Percentiles rank a stretch among this genome's conserved stretches.
These are phyloP conservation scores for Penaeus vannamei DNA, from an alignment of 1,140 invertebrate species.

Conservation along the genomic window DNA sequence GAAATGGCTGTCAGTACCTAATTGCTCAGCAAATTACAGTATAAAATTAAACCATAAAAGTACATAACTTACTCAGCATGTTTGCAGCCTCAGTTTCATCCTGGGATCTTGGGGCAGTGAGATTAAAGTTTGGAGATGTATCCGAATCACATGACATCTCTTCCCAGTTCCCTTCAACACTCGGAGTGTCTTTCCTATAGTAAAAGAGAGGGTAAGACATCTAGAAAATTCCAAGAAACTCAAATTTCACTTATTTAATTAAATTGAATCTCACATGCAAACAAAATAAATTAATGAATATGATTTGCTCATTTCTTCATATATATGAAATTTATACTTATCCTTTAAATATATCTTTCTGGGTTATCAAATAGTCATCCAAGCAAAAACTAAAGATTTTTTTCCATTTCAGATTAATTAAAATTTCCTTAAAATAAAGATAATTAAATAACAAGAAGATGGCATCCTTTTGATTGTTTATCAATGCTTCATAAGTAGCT, in stretches of 20 bases:
- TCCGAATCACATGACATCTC: conserved; percentile 86
- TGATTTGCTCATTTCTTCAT: too few relatives aligned
- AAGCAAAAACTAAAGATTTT: too few relatives aligned
- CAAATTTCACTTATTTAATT: background rate
- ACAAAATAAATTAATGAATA: background rate
- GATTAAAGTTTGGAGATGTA: conserved; percentile 82
- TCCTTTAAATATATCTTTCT: too few relatives aligned
- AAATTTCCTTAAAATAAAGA: too few relatives aligned
- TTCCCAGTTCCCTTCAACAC: conserved; percentile 75
- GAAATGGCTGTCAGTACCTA: too few relatives aligned
- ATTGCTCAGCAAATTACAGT: too few relatives aligned
- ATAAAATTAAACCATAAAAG: background rate
- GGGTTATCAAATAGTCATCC: too few relatives aligned
- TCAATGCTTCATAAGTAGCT: too few relatives aligned
- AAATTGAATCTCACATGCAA: background rate
- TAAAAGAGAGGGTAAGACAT: background rate
- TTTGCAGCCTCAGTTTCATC: conserved; percentile 96
- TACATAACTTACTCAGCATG: conserved; percentile 82
- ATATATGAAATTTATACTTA: too few relatives aligned
- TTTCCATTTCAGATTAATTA: too few relatives aligned
- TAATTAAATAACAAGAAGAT: too few relatives aligned
- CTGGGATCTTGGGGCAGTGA: conserved; percentile 71
- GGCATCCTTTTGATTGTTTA: too few relatives aligned
- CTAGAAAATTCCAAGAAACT: background rate
- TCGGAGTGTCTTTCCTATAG: conserved; percentile 67